phyloP scores from a whole-genome alignment of 2,797 vertebrate genomes.

The Trichosurus vulpecula region DNA sequence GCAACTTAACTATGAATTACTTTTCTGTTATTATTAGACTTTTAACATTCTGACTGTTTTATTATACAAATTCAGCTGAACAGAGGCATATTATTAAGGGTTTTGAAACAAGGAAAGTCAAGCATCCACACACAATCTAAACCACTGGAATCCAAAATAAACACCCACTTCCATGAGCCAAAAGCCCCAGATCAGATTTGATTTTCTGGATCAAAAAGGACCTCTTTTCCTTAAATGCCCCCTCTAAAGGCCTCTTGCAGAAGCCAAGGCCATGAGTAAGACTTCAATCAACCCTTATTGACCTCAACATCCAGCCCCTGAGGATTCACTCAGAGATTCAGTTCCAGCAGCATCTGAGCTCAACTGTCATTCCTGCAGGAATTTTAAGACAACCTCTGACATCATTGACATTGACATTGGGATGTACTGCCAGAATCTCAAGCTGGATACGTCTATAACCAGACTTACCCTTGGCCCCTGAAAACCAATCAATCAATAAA shows the following conservation, averaged over 20 bases:
- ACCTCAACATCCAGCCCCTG: neutral
- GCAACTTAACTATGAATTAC: constrained; percentile 57
- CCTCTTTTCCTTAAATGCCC: constrained; percentile 37
- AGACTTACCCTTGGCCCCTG: neutral
- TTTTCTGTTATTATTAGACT: constrained; percentile 62
- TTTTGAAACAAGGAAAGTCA: constrained; percentile 65
- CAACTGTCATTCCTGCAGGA: neutral
- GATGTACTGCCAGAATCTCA: neutral
- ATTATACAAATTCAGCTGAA: constrained; percentile 65
- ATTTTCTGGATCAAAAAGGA: constrained; percentile 58
- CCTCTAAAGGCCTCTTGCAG: constrained; percentile 47
- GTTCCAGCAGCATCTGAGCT: neutral
- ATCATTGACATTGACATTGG: neutral
- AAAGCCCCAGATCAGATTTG: constrained; percentile 45
- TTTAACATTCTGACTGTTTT: constrained; percentile 68
- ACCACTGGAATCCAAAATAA: constrained; percentile 68
- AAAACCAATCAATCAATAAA: neutral
- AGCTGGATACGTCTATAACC: neutral
- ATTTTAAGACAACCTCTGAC: neutral
- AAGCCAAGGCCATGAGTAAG: neutral
- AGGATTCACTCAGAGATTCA: neutral
- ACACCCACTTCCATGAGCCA: constrained; percentile 54
- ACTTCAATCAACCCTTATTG: neutral
- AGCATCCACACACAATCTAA: constrained; percentile 56
- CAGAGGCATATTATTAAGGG: constrained; percentile 62